Evolutionary conservation across 2,888 invertebrate species (phyloP).

Genomic region (Drosophila peninsularis): DNA sequence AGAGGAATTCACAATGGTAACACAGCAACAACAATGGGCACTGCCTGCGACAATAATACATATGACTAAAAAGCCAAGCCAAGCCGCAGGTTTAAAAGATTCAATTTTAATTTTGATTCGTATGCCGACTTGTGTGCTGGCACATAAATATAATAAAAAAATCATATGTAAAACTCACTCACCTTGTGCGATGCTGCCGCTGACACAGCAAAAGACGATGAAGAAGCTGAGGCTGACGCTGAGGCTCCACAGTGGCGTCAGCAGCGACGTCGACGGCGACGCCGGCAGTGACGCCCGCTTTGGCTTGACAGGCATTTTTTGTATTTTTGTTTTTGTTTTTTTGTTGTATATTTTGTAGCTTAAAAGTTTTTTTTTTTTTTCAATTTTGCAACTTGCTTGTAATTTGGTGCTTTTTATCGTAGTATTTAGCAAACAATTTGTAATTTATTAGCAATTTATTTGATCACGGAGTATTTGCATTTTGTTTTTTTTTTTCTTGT

Average conservation of each 20-base stretch:
- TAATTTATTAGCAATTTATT: constrained; percentile 74
- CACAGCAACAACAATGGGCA: constrained; percentile 10
- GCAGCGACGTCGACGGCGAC: constrained; percentile 35
- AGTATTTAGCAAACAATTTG: constrained; percentile 56
- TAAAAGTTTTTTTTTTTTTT: constrained; percentile 15
- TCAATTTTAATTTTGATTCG: constrained; percentile 34
- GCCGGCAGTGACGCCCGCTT: constrained; percentile 40
- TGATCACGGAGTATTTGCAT: constrained; percentile 68
- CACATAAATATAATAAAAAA: constrained; percentile 43
- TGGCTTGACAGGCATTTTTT: constrained; percentile 54
- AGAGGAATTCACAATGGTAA: background rate
- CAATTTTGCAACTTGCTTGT: constrained; percentile 45
- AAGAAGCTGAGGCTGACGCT: constrained; percentile 51
- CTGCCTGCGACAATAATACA: constrained; percentile 47
- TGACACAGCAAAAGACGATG: constrained; percentile 57
- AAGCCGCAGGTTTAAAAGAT: constrained; percentile 27
- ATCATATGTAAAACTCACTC: constrained; percentile 77
- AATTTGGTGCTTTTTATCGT: constrained; percentile 50
- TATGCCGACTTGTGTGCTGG: constrained; percentile 13
- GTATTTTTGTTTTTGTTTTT: background rate
- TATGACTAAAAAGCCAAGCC: constrained; percentile 28
- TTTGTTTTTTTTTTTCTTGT: constrained; percentile 44
- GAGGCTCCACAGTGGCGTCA: constrained; percentile 20
- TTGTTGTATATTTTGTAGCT: constrained; percentile 10
- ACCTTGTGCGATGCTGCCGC: constrained; percentile 72